Base-by-base conservation (phyloP, 2,888 invertebrate species). In the Zootermopsis nevadensis region DNA sequence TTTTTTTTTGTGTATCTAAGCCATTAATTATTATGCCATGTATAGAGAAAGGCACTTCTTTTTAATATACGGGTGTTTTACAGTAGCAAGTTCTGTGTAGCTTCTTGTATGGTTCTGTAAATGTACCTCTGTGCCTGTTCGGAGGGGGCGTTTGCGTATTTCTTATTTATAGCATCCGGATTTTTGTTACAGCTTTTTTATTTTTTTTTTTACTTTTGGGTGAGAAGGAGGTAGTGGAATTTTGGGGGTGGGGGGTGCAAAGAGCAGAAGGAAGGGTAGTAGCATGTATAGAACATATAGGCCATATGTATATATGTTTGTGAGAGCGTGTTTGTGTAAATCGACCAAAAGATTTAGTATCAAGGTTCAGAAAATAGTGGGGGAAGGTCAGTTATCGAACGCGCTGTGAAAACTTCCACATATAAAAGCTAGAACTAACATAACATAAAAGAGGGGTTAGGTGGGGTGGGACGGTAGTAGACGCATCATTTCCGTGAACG, bases 131-230 rank as follows among this genome's bases (percentile, higher is more conserved):
- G 24, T 74, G 74, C 38, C 24, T 38, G 74, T n/a, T 38, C 22
- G n/a, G 74, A 42, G 31, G n/a, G 74, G n/a, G n/a, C 24, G 38
- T 38, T 74, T 42, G n/a, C 74, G 24, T 74, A 74, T 38, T 22
- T 38, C 74, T 74, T 74, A 42, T 74, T 74, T 74, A 74, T 74
- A 38, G 74, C 42, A 38, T 74, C 74, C 74, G 74, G 74, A 74
- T 74, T 74, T 74, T 74, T 74, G 74, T 74, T 74, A 42, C 74
- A 24, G 74, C n/a, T n/a, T 38, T 42, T 74, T 74, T 69, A 12
- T 33, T 2, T 33, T 38, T n/a, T 38, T 42, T 74, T 74, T 69
- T 33, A 69, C 6, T 33, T 38, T 74, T 31, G 22, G 74, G 38
- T 38, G 74, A 38, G 74, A n/a, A 38, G 38, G 6, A 6, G 33